phyloP scores from a whole-genome alignment of 1,140 invertebrate species.

The Bombus sibiricus region DNA sequence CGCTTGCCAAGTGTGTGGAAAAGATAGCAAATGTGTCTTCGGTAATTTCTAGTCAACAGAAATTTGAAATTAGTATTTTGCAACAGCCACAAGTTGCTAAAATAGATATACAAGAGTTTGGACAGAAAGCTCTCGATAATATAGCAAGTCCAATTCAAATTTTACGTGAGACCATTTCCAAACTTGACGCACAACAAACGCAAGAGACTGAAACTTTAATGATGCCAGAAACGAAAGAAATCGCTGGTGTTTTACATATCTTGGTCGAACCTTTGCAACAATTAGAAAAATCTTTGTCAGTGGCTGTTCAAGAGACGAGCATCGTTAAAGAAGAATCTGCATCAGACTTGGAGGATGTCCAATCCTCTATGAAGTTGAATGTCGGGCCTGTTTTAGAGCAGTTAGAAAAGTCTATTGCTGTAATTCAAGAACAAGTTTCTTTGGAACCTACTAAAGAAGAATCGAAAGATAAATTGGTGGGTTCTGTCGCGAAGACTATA shows the following conservation, averaged over 20 bases:
- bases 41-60: not conserved
- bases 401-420: slow-evolving; percentile 28
- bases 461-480: not conserved
- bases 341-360: not conserved
- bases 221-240: not conserved
- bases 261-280: slow-evolving; percentile 35
- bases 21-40: slow-evolving; percentile 33
- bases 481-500: not conserved
- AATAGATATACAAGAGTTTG: not conserved
- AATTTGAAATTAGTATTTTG: not conserved
- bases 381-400: slow-evolving; percentile 11
- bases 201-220: not conserved
- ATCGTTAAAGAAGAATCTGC: not conserved
- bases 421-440: not conserved
- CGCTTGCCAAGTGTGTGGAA: slow-evolving; percentile 20
- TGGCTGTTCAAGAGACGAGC: not conserved
- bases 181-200: slow-evolving; percentile 39
- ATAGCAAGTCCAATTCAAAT: slow-evolving; percentile 17
- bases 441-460: not conserved
- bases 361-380: not conserved
- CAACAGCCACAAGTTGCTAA: slow-evolving; percentile 8
- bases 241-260: not conserved
- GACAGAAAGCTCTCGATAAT: slow-evolving; percentile 2
- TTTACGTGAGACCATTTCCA: not conserved
- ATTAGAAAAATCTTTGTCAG: slow-evolving; percentile 3